Base-by-base conservation (phyloP, 2,888 invertebrate genomes). In the Leptopilina myrica region DNA sequence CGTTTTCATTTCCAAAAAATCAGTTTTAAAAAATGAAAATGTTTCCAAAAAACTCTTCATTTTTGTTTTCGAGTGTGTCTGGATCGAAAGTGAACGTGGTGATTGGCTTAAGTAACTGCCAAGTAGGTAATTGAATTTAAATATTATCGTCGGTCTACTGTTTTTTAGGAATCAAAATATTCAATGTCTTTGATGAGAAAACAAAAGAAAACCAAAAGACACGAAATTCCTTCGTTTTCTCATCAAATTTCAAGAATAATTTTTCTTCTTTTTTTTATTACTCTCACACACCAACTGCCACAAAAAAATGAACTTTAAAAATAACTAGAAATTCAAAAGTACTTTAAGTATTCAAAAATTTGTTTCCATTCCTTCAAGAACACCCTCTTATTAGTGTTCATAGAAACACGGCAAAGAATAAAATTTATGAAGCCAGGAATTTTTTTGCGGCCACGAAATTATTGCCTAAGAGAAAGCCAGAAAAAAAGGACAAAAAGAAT, bases 41-140 rank as follows among this genome's bases (percentile, higher is more conserved):
- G 7, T 5, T 43, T 43, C 7, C 43, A 5, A 43, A 43, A 43
- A 43, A 43, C 43, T 7, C 6, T 43, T 43, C 43, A 43, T 43
- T 46, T 49, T 67, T 20, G 5, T 26, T 69, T 53, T 56, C 56
- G n/a, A 73, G n/a, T 56, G 56, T 73, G 73, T 14, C 33, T 15
- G 73, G 33, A 73, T 73, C 56, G 73, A 73, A 73, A 73, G 73
- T 73, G 73, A 26, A 56, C 33, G 40, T 20, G 56, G 56, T 73
- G 26, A 56, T 73, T 73, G 69, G 53, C 73, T 8, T 9, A 33
- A 73, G 56, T 73, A 20, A 73, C 56, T 73, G 73, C 73, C 73
- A 73, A 73, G 33, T 73, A 73, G 73, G 33, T 73, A 73, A 56
- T 73, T 73, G 9, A 73, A 73, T 73, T 73, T 33, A 33, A 33